Evolutionary conservation across 1,140 invertebrate species (phyloP), one percentile per base, ranked within the genome.

Genomic region (Caerostris extrusa): DNA sequence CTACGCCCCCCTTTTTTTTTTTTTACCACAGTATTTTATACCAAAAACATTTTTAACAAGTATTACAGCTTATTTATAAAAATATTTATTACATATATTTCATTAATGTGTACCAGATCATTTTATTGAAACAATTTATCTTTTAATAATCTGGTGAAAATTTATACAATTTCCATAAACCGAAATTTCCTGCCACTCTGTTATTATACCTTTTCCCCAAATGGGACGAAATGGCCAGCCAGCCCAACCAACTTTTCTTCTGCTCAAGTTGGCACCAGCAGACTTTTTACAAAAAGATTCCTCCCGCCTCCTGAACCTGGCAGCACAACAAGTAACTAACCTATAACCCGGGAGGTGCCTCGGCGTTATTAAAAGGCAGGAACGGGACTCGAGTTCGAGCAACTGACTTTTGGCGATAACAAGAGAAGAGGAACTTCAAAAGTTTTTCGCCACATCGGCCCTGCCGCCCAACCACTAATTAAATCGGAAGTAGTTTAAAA

Each of bases 401-500:
- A 71, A 87, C 91, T 93, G 91, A 93, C 91, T 87, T 56, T 55
- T 58, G 83, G 91, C 91, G 91, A 93, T 93, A 93, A 93, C 82
- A 53, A 57, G 14, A 82, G 90, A 57, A 55, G 50, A 55, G 58
- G 12, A 87, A 93, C 91, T 93, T 93, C 91, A 93, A 93, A 93
- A 93, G 83, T 93, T 87, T 53, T 77, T 14, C 34, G 12, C 58
- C 17, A 19, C 50, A 61, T 56, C 55, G 57, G n/a, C 19, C 53
- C 67, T 50, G 12, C 14, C n/a, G 14, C 69, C 53, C 81, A 57
- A 77, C 91, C 57, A 93, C 91, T 93, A 93, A 93, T 93, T 93
- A 93, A 93, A 87, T 93, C 83, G 91, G 83, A 87, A 87, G 91
- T 93, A 93, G 91, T 93, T 93, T 93, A 93, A 93, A 93, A 93